Base-by-base conservation (phyloP, 2,113 vertebrate species). In the Macaca nemestrina region DNA sequence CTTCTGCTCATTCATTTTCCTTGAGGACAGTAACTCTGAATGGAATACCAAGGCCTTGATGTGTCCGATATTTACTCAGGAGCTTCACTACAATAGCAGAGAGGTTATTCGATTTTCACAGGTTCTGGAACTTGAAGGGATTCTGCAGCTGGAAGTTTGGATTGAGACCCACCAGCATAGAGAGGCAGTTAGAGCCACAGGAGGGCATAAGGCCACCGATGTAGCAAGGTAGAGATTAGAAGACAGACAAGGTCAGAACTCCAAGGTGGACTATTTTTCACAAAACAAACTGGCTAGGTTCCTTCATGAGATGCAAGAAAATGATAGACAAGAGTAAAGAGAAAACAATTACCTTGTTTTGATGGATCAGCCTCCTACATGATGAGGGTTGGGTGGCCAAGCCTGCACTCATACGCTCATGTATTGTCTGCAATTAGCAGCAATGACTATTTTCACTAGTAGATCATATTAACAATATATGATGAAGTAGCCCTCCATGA, bases 401-500 rank as follows among this genome's bases (percentile, higher is more conserved):
- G 8, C 20, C 45, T 72, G 32, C 13, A 9, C 57, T 3, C 4
- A 1, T 4, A 1, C 1, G 22, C 32, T 12, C 0, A 5, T 11
- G 27, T 22, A 30, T 50, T 8, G 16, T 5, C 27, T 8, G 5
- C 23, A 16, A 1, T 40, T 9, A 22, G 1, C 18, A 48, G 30
- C 22, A 27, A 17, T 8, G 30, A 30, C n/a, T 25, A 2, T 40
- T 40, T 70, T 50, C 57, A 35, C 12, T 18, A 50, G 4, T 16
- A 43, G 30, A 14, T 10, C 7, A 6, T 35, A 10, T 43, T n/a
- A 50, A 25, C 27, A 52, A 40, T 5, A 6, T 25, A 40, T 27
- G 52, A 35, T 18, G 23, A 57, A 22, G 14, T 18, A 25, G 20
- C 11, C 18, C 8, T 48, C 32, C 4, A 35, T 32, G 8, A 50